Base-by-base conservation (phyloP, 92 coral and sea anemone species). In the Heteractis magnifica region DNA sequence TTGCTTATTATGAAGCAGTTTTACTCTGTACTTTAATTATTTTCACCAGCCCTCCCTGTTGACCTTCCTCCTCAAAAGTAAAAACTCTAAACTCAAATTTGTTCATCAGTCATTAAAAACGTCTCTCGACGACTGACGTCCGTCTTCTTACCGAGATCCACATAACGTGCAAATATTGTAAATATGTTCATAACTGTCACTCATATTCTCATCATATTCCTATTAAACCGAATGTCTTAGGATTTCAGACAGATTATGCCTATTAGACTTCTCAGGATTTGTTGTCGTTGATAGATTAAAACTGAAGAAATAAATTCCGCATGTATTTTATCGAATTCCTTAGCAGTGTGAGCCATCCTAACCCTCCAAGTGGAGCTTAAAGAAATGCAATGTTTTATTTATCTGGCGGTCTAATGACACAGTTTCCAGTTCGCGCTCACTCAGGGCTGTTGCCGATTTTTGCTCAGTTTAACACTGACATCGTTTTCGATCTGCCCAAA, bases 201-300 rank as follows among this genome's bases (percentile, higher is more conserved):
- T 68, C 23, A 68, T 21, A 20, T 68, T 68, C 49, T 68, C 73
- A 26, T 68, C 3, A 68, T 21, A 20, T 20, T 20, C 44, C 26
- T 4, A 26, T 68, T 26, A 68, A 68, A 1, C 44, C 15, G 73
- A 68, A 68, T 68, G 73, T 68, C 49, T 68, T 12, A 68, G 9
- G 73, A 68, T 68, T 68, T 68, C 23, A 14, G 23, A 68, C 73
- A 68, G 73, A 68, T 68, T 68, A 68, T 41, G 73, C 26, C 73
- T 68, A n/a, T 68, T 68, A 68, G 73, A 6, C 44, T 8, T 4
- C 73, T 68, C 10, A 68, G 15, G 73, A 21, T 20, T 10, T 2
- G 15, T 26, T 23, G 13, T 68, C 49, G 12, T 21, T 68, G 73
- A 68, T 9, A 23, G 73, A 21, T 68, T 7, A 62, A 68, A 68